Evolutionary conservation across 1,140 invertebrate genomes (phyloP), one percentile per base, ranked within the genome.

Genomic region (Cydia strobilella): DNA sequence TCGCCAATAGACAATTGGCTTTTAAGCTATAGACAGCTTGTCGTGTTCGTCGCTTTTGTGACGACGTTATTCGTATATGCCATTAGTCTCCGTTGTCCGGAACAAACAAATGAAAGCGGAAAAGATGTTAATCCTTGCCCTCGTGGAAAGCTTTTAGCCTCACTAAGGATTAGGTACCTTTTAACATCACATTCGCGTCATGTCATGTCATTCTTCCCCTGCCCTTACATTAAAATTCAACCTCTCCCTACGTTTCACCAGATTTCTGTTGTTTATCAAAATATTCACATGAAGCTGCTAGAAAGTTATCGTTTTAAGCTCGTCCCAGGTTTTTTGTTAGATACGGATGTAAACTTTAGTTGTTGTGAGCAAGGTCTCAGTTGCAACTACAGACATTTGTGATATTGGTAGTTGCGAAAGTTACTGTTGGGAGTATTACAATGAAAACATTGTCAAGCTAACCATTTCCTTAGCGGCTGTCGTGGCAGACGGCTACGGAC

Each of bases 401-500:
- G 51, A 54, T 54, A 54, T 54, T 15, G 51, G 51, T 13, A 54
- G 51, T 54, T 54, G 51, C n/a, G 51, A 54, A 54, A 54, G 51
- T 54, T 54, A 20, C 3, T 54, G 51, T 54, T 54, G 51, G n/a
- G n/a, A 51, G 48, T 51, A 20, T 54, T 54, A 54, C 20, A 54
- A 54, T 54, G 51, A 54, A 54, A 54, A 54, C 51, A 54, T 51
- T 18, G 51, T 54, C 51, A 54, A 54, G 51, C n/a, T 54, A 54
- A 54, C 51, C 6, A 18, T 54, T 54, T 54, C n/a, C 51, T n/a
- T 54, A n/a, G 51, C n/a, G 51, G 51, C 51, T 12, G 73, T 81
- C 80, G 80, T 82, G 80, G 80, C 76, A 42, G 75, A 59, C 72
- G 51, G 72, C 74, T 73, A 73, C 75, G 73, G 76, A 72, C 63